These are phyloP conservation scores for Zootoca vivipara DNA, from an alignment of 2,113 vertebrate genomes.

Conservation along the genomic window DNA sequence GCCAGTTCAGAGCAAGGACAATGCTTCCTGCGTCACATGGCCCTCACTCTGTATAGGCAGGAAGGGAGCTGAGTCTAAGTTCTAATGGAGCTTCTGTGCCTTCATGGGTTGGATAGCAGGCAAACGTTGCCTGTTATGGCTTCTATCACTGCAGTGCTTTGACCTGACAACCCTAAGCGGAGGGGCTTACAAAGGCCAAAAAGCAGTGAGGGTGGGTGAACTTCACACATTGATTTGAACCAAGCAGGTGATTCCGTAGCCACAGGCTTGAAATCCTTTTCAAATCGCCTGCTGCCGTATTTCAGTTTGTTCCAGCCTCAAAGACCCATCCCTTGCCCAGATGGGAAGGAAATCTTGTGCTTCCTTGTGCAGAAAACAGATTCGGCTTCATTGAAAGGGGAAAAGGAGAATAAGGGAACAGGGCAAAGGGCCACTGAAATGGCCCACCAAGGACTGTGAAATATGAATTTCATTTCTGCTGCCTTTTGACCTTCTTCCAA, in stretches of 20 bases:
- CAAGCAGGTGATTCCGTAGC: not conserved
- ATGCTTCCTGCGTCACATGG: not conserved
- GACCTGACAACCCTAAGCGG: not conserved
- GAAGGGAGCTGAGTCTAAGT: not conserved
- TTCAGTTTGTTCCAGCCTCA: not conserved
- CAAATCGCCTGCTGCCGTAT: not conserved
- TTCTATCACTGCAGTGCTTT: not conserved
- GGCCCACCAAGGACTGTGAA: not conserved
- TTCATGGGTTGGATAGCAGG: not conserved
- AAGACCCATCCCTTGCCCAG: not conserved
- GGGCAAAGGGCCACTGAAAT: too few relatives aligned
- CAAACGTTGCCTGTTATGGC: not conserved
- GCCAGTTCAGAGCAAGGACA: not conserved
- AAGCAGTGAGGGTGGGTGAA: not conserved
- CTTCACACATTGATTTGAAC: not conserved
- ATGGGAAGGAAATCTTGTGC: not conserved
- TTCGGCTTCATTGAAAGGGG: not conserved
- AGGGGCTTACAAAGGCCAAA: not conserved
- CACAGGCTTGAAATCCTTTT: not conserved
- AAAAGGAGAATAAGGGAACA: not conserved
- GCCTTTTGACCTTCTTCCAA: constrained; percentile 18
- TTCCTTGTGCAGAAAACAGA: not conserved
- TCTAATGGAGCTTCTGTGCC: not conserved
- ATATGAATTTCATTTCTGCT: constrained; percentile 9
- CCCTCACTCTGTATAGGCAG: not conserved